A percentile compares a stretch with the other conserved stretches of the same genome.
These are phyloP conservation scores for Hydrocynus forskahlii DNA, from an alignment of 2,797 vertebrate genomes.

Conservation along the genomic window DNA sequence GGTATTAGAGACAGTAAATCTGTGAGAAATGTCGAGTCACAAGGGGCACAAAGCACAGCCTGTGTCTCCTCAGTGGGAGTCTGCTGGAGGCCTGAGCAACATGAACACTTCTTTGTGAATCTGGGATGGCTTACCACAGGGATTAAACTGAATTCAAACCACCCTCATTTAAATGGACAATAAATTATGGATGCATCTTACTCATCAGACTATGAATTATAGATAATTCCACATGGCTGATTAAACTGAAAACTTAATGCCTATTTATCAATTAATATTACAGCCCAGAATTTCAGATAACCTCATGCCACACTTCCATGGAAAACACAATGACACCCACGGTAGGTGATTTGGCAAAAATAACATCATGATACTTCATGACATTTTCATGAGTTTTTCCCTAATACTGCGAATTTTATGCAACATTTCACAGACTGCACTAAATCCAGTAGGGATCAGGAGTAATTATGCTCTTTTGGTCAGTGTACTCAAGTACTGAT, in stretches of 20 bases:
- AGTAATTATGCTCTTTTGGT: too few species aligned
- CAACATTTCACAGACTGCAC: too few species aligned
- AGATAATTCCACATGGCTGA: not conserved
- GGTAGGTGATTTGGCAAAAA: too few species aligned
- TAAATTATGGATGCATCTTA: not conserved
- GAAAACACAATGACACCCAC: not conserved
- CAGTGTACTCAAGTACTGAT: too few species aligned
- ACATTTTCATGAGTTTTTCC: too few species aligned
- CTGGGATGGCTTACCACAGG: slow-evolving; percentile 10
- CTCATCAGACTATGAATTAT: not conserved
- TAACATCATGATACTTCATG: too few species aligned
- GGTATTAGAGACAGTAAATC: slow-evolving; percentile 29
- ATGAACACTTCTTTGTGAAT: slow-evolving; percentile 41
- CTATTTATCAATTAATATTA: too few species aligned
- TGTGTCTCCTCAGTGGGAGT: slow-evolving; percentile 44
- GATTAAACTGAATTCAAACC: not conserved
- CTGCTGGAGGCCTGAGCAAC: slow-evolving; percentile 23
- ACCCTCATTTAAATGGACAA: not conserved
- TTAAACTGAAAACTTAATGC: not conserved
- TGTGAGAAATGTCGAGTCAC: slow-evolving; percentile 53
- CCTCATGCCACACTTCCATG: not conserved
- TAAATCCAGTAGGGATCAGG: too few species aligned
- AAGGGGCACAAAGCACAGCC: slow-evolving; percentile 48
- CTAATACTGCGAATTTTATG: too few species aligned
- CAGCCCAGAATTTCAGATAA: not conserved